Conservation (phyloP, 2,888 invertebrate genomes). For the Zygaena filipendulae region DNA sequence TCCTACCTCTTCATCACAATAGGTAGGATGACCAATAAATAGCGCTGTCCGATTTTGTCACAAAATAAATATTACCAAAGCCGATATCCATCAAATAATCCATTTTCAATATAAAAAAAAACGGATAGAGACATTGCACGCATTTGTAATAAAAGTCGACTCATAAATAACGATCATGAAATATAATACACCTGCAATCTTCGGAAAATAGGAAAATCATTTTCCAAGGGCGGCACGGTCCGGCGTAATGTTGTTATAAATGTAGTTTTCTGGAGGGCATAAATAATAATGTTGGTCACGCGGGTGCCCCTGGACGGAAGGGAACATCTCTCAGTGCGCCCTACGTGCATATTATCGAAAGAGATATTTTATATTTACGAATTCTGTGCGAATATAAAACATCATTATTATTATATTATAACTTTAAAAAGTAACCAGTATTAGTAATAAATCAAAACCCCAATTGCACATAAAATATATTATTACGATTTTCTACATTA, state of each 20-base stretch:
- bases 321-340: constrained; percentile 18
- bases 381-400: neutral
- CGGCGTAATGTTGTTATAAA: constrained; percentile 68
- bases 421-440: no score
- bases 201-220: constrained; percentile 67
- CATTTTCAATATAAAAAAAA: constrained; percentile 50
- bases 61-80: constrained; percentile 47
- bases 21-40: constrained; percentile 45
- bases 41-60: constrained; percentile 43
- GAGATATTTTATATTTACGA: constrained; percentile 8
- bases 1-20: no score
- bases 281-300: constrained; percentile 62
- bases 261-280: constrained; percentile 61
- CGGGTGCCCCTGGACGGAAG: constrained; percentile 26
- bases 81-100: constrained; percentile 58
- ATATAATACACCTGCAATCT: constrained; percentile 70
- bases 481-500: no score
- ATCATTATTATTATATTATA: no score
- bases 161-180: constrained; percentile 69
- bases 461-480: no score
- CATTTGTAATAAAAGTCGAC: constrained; percentile 67
- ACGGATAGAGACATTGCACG: constrained; percentile 67
- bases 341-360: constrained; percentile 15
- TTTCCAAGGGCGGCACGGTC: constrained; percentile 65
- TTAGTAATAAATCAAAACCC: no score